These are phyloP conservation scores for Caenorhabditis angaria DNA, from an alignment of 2,888 invertebrate genomes.

Conservation along the genomic window DNA sequence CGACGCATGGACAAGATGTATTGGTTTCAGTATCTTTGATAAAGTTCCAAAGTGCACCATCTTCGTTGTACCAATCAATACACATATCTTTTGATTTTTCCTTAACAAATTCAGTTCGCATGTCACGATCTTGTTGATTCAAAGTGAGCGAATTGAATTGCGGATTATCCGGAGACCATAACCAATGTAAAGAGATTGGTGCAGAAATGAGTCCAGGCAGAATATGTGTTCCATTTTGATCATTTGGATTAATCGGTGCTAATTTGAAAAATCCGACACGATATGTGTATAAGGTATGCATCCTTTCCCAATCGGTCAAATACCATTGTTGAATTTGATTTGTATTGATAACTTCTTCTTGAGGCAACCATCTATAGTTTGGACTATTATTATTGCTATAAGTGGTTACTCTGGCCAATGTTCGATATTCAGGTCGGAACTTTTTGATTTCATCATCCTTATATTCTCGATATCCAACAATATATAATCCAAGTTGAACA, in stretches of 20 bases:
- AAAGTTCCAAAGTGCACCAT: constrained; percentile 71
- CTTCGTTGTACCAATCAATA: constrained; percentile 71
- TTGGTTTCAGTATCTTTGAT: constrained; percentile 72
- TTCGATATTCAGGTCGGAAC: constrained; percentile 71
- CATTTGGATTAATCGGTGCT: constrained; percentile 67
- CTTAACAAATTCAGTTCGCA: constrained; percentile 57
- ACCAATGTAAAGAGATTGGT: constrained; percentile 72
- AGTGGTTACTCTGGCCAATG: constrained; percentile 63
- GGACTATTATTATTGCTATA: constrained; percentile 65
- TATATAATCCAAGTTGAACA: constrained; percentile 70
- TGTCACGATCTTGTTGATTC: constrained; percentile 47
- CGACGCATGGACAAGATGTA: constrained; percentile 81
- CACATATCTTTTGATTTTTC: constrained; percentile 71
- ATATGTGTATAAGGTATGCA: constrained; percentile 68
- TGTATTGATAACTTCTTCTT: constrained; percentile 70
- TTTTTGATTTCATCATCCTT: constrained; percentile 66
- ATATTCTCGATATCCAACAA: constrained; percentile 70
- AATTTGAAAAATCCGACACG: constrained; percentile 70
- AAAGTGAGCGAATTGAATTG: constrained; percentile 57
- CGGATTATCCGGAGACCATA: constrained; percentile 66
- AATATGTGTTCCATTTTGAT: constrained; percentile 60
- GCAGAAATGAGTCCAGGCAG: constrained; percentile 68
- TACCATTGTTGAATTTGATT: constrained; percentile 70
- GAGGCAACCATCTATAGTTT: constrained; percentile 68
- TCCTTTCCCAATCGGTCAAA: constrained; percentile 70